A percentile compares a stretch with the other conserved stretches of the same genome.
These are phyloP conservation scores for Odocoileus hemionus DNA, from an alignment of 2,113 vertebrate genomes.

Conservation along the genomic window DNA sequence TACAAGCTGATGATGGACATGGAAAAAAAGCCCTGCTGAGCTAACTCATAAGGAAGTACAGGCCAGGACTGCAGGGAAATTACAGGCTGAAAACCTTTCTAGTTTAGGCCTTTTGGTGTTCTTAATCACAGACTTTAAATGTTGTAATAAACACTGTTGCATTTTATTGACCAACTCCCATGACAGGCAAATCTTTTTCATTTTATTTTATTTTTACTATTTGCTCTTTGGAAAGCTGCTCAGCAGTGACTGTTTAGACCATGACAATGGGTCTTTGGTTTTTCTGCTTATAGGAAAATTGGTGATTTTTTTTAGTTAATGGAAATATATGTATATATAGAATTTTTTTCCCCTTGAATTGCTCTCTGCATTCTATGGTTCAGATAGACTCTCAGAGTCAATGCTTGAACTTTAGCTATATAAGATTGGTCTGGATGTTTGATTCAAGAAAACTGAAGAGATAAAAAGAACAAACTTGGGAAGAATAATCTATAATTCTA, in stretches of 20 bases:
- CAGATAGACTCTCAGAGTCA: not conserved
- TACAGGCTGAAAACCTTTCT: conserved; percentile 87
- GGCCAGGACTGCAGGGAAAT: conserved; percentile 85
- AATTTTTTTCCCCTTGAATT: not conserved
- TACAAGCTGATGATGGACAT: conserved; percentile 90
- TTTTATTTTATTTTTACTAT: conserved; percentile 80
- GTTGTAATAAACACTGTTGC: conserved; percentile 87
- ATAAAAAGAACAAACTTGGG: not conserved
- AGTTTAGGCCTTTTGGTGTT: conserved; percentile 86
- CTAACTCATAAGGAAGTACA: conserved; percentile 86
- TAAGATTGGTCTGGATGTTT: not conserved
- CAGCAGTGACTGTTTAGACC: not conserved
- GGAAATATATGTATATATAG: conserved; percentile 6
- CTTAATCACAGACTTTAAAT: conserved; percentile 89
- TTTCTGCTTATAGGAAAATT: conserved; percentile 64
- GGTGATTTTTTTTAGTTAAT: conserved; percentile 3
- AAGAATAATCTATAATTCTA: not conserved
- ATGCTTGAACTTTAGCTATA: not conserved
- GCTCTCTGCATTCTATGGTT: not conserved
- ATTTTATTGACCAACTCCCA: conserved; percentile 85
- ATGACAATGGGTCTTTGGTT: conserved; percentile 55
- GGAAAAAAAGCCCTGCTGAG: conserved; percentile 83
- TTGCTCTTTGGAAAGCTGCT: conserved; percentile 70
- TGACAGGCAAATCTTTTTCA: conserved; percentile 80
- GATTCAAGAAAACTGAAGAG: not conserved